Conservation (phyloP, 1,140 invertebrate genomes). For the Trachymyrmex cornetzi region DNA sequence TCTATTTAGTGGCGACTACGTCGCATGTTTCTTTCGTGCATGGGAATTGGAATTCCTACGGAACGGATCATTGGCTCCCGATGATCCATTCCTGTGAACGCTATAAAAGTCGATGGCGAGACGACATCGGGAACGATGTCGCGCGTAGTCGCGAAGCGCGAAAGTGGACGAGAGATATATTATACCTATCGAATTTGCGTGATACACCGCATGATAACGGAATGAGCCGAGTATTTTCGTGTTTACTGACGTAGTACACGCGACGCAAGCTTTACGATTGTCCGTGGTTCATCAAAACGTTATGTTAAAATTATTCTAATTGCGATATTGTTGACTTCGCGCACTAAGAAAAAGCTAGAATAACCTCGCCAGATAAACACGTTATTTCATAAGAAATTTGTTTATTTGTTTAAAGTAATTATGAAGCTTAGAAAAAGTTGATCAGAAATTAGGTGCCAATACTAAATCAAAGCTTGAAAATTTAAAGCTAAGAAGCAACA, state of each 20-base stretch:
- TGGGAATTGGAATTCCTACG: slow-evolving; percentile 64
- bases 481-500: no score
- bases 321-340: neutral
- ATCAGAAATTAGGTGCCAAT: no score
- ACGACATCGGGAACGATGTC: neutral
- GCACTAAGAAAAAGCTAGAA: neutral
- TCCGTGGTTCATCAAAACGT: neutral
- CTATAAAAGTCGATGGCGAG: slow-evolving; percentile 18
- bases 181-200: neutral
- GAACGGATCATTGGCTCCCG: slow-evolving; percentile 55
- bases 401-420: neutral
- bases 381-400: neutral
- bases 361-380: neutral
- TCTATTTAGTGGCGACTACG: slow-evolving; percentile 22
- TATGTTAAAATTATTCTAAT: slow-evolving; percentile 27
- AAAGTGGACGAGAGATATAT: slow-evolving; percentile 14
- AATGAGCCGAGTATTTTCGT: slow-evolving; percentile 21
- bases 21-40: slow-evolving; percentile 42
- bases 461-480: no score
- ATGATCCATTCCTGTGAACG: slow-evolving; percentile 21
- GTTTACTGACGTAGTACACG: neutral
- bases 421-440: no score
- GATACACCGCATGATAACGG: slow-evolving; percentile 33
- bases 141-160: neutral
- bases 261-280: neutral